Conservation (phyloP, 2,797 vertebrate genomes). For the Tragelaphus oryx region DNA sequence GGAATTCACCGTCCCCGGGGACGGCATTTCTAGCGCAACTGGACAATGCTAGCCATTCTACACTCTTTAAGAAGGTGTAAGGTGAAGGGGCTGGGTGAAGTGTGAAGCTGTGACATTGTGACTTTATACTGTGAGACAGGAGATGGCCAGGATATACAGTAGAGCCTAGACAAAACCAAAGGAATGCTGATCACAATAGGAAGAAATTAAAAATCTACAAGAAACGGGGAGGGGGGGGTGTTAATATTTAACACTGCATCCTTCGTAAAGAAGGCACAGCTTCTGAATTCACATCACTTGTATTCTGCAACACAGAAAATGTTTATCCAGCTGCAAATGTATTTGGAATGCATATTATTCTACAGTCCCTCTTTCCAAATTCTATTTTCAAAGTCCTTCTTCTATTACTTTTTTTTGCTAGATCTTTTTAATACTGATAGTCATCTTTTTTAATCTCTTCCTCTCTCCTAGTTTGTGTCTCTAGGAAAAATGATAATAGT, state of each 20-base stretch:
- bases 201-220: not conserved
- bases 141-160: not conserved
- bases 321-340: not conserved
- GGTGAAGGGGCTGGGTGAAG: not conserved
- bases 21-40: not conserved
- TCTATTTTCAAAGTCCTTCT: not conserved
- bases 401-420: not conserved
- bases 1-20: not conserved
- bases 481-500: not conserved
- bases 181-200: not conserved
- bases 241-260: not conserved
- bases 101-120: not conserved
- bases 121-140: not conserved
- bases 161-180: not conserved
- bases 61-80: not conserved
- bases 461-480: not conserved
- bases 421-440: not conserved
- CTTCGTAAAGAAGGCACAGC: not conserved
- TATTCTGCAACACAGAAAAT: conserved; percentile 27
- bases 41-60: not conserved
- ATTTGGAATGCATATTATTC: not conserved
- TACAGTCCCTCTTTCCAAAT: not conserved
- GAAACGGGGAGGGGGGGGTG: too few relatives aligned
- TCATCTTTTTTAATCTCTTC: conserved; percentile 1
- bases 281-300: not conserved